phyloP scores from a whole-genome alignment of 2,113 vertebrate species.

The Pongo abelii region DNA sequence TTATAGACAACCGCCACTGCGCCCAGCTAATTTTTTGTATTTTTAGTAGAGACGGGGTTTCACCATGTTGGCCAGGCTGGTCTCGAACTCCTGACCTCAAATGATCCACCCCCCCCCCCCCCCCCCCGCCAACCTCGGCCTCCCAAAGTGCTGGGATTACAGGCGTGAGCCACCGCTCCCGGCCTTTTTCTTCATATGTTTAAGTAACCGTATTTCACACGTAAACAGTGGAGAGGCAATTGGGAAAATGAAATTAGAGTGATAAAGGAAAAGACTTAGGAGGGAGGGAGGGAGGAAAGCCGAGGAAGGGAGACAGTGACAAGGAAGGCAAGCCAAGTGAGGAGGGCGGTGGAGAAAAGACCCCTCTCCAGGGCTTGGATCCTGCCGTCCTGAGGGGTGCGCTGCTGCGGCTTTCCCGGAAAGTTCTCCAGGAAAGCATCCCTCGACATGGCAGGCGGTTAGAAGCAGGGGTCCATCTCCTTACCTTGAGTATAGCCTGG shows the following conservation, averaged over 20 bases:
- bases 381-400: neutral
- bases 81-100: too few species aligned
- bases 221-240: neutral
- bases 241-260: neutral
- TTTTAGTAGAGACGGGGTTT: too few species aligned
- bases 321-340: neutral
- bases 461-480: neutral
- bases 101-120: too few species aligned
- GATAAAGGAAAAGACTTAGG: neutral
- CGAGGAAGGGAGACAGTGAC: neutral
- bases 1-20: rapidly evolving
- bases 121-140: too few species aligned
- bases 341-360: neutral
- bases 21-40: too few species aligned
- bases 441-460: too few species aligned
- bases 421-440: neutral
- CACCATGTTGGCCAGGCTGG: too few species aligned
- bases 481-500: neutral
- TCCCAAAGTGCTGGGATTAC: too few species aligned
- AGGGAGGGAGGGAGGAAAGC: neutral
- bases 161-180: too few species aligned
- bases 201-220: neutral
- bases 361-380: neutral
- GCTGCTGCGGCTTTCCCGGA: neutral
- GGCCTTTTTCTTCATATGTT: neutral